phyloP scores from a whole-genome alignment of 2,888 invertebrate genomes.

The Scaptomyza flava region DNA sequence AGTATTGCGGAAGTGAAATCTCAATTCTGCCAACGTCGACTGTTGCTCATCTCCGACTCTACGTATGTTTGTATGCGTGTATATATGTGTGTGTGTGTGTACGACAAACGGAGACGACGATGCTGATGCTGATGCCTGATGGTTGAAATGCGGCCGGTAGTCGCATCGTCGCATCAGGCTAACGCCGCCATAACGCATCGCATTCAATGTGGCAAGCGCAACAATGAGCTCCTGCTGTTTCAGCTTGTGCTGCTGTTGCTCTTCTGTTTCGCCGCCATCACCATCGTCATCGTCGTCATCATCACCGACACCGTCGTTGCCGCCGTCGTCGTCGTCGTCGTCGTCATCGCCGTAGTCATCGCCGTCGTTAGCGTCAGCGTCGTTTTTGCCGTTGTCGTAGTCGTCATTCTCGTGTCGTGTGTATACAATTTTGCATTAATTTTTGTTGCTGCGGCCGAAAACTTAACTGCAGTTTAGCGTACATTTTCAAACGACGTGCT shows the following conservation, averaged over 20 bases:
- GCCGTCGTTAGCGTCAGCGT: slow-evolving; percentile 22
- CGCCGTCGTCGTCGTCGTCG: slow-evolving; percentile 7
- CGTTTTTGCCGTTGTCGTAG: slow-evolving; percentile 28
- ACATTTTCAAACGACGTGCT: slow-evolving; percentile 64
- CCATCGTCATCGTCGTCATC: slow-evolving; percentile 14
- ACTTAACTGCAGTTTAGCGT: slow-evolving; percentile 73
- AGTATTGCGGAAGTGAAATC: slow-evolving; percentile 62
- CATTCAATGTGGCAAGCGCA: slow-evolving; percentile 81
- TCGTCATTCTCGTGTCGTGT: slow-evolving; percentile 66
- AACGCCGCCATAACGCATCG: slow-evolving; percentile 80
- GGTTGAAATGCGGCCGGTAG: slow-evolving; percentile 77
- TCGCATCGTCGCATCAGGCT: slow-evolving; percentile 79
- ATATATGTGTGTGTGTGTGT: slow-evolving; percentile 19
- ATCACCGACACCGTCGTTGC: slow-evolving; percentile 5
- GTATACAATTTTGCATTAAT: slow-evolving; percentile 78
- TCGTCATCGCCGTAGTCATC: slow-evolving; percentile 6
- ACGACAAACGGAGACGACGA: slow-evolving; percentile 43
- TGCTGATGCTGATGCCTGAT: slow-evolving; percentile 66
- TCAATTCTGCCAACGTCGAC: slow-evolving; percentile 56
- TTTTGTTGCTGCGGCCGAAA: slow-evolving; percentile 71
- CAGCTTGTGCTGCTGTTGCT: slow-evolving; percentile 37
- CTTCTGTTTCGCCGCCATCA: slow-evolving; percentile 26
- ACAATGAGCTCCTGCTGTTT: slow-evolving; percentile 71
- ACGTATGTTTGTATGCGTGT: slow-evolving; percentile 17
- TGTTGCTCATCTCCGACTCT: slow-evolving; percentile 73